Base-by-base conservation (phyloP, 2,888 invertebrate genomes). In the Axea sp. region DNA sequence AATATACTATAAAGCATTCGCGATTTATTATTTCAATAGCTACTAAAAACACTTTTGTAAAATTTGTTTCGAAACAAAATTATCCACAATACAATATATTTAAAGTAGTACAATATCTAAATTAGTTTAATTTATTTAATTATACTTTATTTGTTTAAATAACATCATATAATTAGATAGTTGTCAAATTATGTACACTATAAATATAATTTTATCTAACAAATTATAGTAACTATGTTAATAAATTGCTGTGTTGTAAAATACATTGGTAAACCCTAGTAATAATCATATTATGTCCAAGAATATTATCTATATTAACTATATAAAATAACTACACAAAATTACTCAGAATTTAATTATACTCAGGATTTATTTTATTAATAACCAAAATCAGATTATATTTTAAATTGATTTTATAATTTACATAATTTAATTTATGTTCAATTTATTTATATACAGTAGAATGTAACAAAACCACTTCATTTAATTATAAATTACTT, bases 271-370 rank as follows among this genome's bases (percentile, higher is more conserved):
- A 49, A 57, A 28, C 49, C 67, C 41, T 41, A 41, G 33, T 49
- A 67, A 67, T 67, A 67, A 67, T 49, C 45, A 49, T 33, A 49
- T 67, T 67, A 59, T 33, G 55, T 59, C 26, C 39, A 57, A 55
- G 53, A 57, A 47, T 59, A 59, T 67, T 67, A 67, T 67, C 51
- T 68, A 45, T 68, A 68, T 68, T 68, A 59, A 68, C 51, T 57
- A 57, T 57, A 49, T 60, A n/a, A n/a, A n/a, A n/a, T n/a, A n/a
- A n/a, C n/a, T n/a, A n/a, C n/a, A n/a, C n/a, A n/a, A n/a, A n/a
- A n/a, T n/a, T n/a, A n/a, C n/a, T n/a, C n/a, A n/a, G n/a, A n/a
- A n/a, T n/a, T 14, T 53, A 60, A 59, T 37, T 43, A 68, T 51
- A 35, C 35, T 43, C 14, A 41, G 60, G 43, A 68, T 51, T 60